phyloP scores from a whole-genome alignment of 1,140 invertebrate genomes.

The Mamestra configurata region DNA sequence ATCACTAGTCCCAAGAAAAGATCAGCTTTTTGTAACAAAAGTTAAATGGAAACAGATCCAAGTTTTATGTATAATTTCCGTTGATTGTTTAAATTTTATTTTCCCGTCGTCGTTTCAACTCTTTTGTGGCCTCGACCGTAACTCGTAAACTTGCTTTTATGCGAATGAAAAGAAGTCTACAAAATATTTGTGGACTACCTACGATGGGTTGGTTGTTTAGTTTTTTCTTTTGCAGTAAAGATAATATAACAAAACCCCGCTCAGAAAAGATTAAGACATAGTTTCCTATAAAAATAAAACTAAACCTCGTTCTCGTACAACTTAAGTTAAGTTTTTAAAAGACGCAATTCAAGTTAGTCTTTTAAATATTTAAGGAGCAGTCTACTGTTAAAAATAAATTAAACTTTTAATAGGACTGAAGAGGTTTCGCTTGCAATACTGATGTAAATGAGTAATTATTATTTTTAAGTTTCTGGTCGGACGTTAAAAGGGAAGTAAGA shows the following conservation, averaged over 20 bases:
- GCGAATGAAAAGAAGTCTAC: slow-evolving; percentile 16
- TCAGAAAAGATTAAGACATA: slow-evolving; percentile 22
- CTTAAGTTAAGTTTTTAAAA: slow-evolving; percentile 49
- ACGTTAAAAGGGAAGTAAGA: neutral
- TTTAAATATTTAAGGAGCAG: slow-evolving; percentile 46
- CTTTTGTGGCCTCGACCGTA: slow-evolving; percentile 24
- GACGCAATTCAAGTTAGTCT: slow-evolving; percentile 48
- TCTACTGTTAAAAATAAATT: slow-evolving; percentile 42
- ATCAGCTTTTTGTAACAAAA: slow-evolving; percentile 6
- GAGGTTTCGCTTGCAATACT: slow-evolving; percentile 17
- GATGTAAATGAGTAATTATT: slow-evolving; percentile 28
- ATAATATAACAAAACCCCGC: slow-evolving; percentile 19
- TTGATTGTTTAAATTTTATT: slow-evolving; percentile 45
- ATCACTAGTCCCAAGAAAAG: neutral
- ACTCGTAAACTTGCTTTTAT: slow-evolving; percentile 40
- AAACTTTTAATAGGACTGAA: slow-evolving; percentile 44
- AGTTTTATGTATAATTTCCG: slow-evolving; percentile 42
- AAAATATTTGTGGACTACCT: slow-evolving; percentile 25
- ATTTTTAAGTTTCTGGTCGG: slow-evolving; percentile 14
- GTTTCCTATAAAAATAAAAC: slow-evolving; percentile 44
- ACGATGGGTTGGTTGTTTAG: slow-evolving; percentile 4
- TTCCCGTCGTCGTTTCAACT: slow-evolving; percentile 32
- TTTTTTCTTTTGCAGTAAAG: too few relatives aligned
- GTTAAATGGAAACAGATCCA: slow-evolving; percentile 8
- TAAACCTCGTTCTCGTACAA: slow-evolving; percentile 19